Conservation (phyloP, 2,888 invertebrate species). For the Cryptus viduatorius region DNA sequence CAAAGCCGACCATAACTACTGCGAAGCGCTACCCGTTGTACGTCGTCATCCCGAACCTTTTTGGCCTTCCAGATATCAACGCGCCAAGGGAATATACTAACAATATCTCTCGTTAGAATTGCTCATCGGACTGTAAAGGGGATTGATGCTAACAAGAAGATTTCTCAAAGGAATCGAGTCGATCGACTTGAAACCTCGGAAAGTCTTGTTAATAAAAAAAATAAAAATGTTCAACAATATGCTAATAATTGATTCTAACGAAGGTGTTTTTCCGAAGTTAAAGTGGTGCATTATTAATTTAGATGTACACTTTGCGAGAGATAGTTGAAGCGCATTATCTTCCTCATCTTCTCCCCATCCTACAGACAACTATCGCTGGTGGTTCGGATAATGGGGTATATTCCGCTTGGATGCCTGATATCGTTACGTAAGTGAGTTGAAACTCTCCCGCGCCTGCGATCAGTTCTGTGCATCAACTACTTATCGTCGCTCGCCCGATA, state of each 20-base stretch:
- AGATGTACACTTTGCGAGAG: neutral
- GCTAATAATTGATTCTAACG: conserved; percentile 1
- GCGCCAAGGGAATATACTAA: neutral
- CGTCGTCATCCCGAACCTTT: neutral
- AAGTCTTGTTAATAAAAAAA: neutral
- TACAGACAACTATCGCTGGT: neutral
- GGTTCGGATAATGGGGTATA: conserved; percentile 30
- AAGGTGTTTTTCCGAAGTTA: neutral
- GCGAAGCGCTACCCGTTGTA: neutral
- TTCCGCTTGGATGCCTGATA: conserved; percentile 31
- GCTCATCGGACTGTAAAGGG: neutral
- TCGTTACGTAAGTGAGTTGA: conserved; percentile 34
- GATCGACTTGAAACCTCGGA: neutral
- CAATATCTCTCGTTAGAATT: neutral
- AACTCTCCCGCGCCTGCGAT: conserved; percentile 12
- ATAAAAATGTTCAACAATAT: neutral
- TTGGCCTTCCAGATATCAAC: neutral
- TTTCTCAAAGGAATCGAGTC: neutral
- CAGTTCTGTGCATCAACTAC: conserved; percentile 4
- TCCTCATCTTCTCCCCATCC: neutral
- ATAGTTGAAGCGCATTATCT: conserved; percentile 22
- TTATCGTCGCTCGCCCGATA: neutral
- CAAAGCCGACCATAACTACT: conserved; percentile 26
- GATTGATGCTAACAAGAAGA: neutral
- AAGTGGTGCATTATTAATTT: conserved; percentile 14